Base-by-base conservation (phyloP, 2,888 invertebrate genomes). In the Apamea crenata region DNA sequence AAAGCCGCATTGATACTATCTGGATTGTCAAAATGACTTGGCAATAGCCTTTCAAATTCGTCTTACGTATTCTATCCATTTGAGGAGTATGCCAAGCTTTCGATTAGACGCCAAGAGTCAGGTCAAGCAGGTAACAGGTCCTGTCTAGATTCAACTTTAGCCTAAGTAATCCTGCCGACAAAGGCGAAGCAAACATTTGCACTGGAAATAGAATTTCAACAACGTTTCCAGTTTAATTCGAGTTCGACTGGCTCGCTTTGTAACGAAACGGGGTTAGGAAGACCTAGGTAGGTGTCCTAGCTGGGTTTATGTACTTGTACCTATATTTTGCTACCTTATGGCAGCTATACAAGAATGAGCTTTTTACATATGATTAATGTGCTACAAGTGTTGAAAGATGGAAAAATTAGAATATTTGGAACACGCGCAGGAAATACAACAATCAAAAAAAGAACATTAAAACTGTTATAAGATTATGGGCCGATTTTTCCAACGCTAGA, bases 181-280 rank as follows among this genome's bases (percentile, higher is more conserved):
- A 84, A 79, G 67, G 40, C 73, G 61, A 82, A 61, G 83, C 88
- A 87, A 89, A 88, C 87, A 85, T 88, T 88, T 88, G 82, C 81
- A 84, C 87, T 78, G 74, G 87, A 78, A 89, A 89, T 87, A 87
- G 89, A 87, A 87, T 87, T 84, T 89, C 79, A 89, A 84, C 78
- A 81, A 82, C 86, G 78, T 84, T 81, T 82, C 87, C 84, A 76
- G 32, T 75, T 74, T 69, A 80, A 86, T 78, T 80, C 76, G 47
- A 74, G 61, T 79, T 83, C 87, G 74, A 75, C 71, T 36, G 40
- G 56, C 56, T 75, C 63, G 86, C 83, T 83, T 83, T 85, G 86
- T 81, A 63, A 85, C 68, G 56, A 44, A 79, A 80, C 53, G 44
- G 18, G n/a, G 61, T 16, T 71, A 12, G 59, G 40, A 18, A 36